Conservation (phyloP, 2,797 vertebrate species). For the Amblyopsis hoosieri region DNA sequence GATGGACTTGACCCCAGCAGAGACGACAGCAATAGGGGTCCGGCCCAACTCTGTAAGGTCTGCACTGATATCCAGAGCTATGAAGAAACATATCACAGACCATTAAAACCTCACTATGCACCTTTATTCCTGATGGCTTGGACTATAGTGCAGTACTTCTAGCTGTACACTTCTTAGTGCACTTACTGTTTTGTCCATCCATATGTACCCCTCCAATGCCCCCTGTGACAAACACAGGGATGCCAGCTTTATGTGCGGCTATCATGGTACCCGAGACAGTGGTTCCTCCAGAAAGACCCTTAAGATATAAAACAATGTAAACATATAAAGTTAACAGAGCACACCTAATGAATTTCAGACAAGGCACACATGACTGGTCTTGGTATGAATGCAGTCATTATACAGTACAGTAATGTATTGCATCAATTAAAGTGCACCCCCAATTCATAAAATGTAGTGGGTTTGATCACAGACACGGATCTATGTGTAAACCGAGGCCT, state of each 20-base stretch:
- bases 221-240: constrained; percentile 88
- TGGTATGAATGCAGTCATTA: no score
- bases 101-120: not conserved
- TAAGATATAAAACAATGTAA: constrained; percentile 9
- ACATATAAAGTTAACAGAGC: not conserved
- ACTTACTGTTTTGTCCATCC: constrained; percentile 86
- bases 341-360: not conserved
- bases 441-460: no score
- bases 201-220: constrained; percentile 91
- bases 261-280: constrained; percentile 92
- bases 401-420: not conserved
- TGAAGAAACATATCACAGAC: constrained; percentile 7
- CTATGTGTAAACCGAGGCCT: no score
- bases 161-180: not conserved
- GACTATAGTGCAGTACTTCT: not conserved
- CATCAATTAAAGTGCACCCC: no score
- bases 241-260: constrained; percentile 83
- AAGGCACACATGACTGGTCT: not conserved
- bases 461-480: no score
- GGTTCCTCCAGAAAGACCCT: constrained; percentile 88
- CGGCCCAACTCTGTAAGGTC: constrained; percentile 90
- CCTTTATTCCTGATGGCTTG: not conserved
- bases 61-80: constrained; percentile 90
- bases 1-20: constrained; percentile 90
- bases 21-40: constrained; percentile 88